Conservation (phyloP, 2,113 vertebrate genomes). For the Leucosticte australis region DNA sequence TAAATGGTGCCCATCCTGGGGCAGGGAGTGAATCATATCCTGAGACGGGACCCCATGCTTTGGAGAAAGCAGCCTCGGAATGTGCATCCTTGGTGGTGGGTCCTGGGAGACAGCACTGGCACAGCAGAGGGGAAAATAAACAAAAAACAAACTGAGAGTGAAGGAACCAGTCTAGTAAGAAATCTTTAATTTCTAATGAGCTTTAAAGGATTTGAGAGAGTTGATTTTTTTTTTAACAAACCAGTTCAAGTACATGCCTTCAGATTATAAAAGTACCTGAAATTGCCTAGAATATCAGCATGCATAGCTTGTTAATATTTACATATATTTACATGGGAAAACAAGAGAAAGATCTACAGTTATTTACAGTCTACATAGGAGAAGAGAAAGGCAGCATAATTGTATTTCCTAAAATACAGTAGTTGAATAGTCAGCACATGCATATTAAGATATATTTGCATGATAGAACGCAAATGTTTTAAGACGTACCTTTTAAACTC, state of each 20-base stretch:
- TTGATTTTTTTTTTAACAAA: slow-evolving; percentile 80
- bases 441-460: slow-evolving; percentile 87
- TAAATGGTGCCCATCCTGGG: background rate
- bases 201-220: slow-evolving; percentile 75
- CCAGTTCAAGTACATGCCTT: slow-evolving; percentile 88
- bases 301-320: slow-evolving; percentile 95
- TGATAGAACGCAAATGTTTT: slow-evolving; percentile 78
- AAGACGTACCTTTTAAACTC: slow-evolving; percentile 74
- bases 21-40: fast-evolving
- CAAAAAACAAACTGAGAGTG: slow-evolving; percentile 32
- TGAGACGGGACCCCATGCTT: fast-evolving
- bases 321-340: slow-evolving; percentile 93
- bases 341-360: slow-evolving; percentile 81
- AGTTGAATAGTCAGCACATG: slow-evolving; percentile 86
- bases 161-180: slow-evolving; percentile 73
- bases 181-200: slow-evolving; percentile 81
- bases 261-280: slow-evolving; percentile 99
- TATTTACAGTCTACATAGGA: slow-evolving; percentile 89
- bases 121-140: background rate
- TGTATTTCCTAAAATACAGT: slow-evolving; percentile 82
- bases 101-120: background rate
- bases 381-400: slow-evolving; percentile 84
- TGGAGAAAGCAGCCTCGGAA: background rate
- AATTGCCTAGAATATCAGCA: slow-evolving; percentile 94
- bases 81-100: background rate